These are phyloP conservation scores for Plodia interpunctella DNA, from an alignment of 1,140 invertebrate species.

Conservation along the genomic window DNA sequence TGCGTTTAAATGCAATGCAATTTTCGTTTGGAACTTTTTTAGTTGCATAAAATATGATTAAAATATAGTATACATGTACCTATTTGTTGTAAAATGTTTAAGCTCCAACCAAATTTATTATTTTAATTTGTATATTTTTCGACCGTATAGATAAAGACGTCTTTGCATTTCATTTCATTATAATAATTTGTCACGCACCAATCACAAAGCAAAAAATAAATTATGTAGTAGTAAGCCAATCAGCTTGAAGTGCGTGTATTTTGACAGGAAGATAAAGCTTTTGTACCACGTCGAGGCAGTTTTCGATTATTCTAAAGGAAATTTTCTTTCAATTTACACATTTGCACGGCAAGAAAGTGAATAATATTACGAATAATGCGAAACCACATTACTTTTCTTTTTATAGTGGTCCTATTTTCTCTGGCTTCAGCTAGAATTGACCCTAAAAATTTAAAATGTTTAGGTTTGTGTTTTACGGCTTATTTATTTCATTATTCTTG, in stretches of 20 bases:
- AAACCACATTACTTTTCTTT: slow-evolving; percentile 17
- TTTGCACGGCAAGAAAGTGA: slow-evolving; percentile 14
- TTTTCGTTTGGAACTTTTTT: too few species aligned
- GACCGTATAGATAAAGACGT: background rate
- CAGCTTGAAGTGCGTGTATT: slow-evolving; percentile 57
- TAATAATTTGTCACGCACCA: background rate
- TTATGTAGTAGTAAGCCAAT: slow-evolving; percentile 40
- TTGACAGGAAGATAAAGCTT: slow-evolving; percentile 59
- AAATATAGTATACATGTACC: too few species aligned
- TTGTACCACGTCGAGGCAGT: slow-evolving; percentile 48
- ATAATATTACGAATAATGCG: background rate
- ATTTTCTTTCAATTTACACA: slow-evolving; percentile 32
- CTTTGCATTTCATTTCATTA: background rate
- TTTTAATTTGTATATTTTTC: too few species aligned
- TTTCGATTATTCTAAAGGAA: slow-evolving; percentile 23
- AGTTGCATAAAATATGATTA: too few species aligned
- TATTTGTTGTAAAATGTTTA: too few species aligned
- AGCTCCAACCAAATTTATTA: too few species aligned
- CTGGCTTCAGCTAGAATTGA: slow-evolving; percentile 65
- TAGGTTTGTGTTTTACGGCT: slow-evolving; percentile 55
- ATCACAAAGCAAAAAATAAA: slow-evolving; percentile 12
- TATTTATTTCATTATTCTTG: slow-evolving; percentile 21
- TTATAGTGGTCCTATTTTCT: slow-evolving; percentile 33
- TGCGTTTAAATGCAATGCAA: too few species aligned
- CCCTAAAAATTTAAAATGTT: slow-evolving; percentile 68